These are phyloP conservation scores for Mobula hypostoma DNA, from an alignment of 2,113 vertebrate species.

Conservation along the genomic window DNA sequence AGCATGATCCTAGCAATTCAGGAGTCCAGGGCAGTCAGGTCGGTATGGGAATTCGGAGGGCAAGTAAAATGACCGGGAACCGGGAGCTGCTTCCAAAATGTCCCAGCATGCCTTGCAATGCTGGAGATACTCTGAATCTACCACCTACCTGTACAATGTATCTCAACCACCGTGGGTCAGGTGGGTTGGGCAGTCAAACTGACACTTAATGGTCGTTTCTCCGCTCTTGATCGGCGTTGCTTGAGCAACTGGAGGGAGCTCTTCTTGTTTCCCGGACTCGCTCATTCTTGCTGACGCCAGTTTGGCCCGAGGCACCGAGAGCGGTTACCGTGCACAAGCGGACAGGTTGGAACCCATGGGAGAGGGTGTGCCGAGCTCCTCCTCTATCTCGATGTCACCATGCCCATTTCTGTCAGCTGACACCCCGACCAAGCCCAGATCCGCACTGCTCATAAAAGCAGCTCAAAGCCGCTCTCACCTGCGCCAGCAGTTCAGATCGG, in stretches of 20 bases:
- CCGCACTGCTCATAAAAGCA: background rate
- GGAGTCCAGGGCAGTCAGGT: too few relatives aligned
- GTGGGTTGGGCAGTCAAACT: background rate
- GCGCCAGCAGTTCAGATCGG: background rate
- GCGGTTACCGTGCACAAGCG: background rate
- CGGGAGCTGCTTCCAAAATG: too few relatives aligned
- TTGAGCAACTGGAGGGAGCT: background rate
- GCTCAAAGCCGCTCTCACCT: conserved; percentile 25
- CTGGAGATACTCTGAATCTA: background rate
- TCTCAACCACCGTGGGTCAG: background rate
- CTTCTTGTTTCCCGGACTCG: background rate
- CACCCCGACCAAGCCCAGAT: conserved; percentile 34
- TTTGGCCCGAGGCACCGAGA: background rate
- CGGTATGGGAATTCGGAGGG: too few relatives aligned
- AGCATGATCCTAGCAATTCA: too few relatives aligned
- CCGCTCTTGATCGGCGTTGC: background rate
- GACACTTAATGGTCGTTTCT: background rate
- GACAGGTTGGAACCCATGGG: conserved; percentile 17
- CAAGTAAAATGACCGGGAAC: too few relatives aligned
- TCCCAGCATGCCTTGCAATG: too few relatives aligned
- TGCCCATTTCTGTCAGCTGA: background rate
- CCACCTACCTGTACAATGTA: background rate
- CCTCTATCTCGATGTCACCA: conserved; percentile 40
- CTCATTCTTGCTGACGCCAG: background rate
- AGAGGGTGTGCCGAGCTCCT: background rate